Base-by-base conservation (phyloP, 2,113 vertebrate genomes). In the Kryptolebias marmoratus region DNA sequence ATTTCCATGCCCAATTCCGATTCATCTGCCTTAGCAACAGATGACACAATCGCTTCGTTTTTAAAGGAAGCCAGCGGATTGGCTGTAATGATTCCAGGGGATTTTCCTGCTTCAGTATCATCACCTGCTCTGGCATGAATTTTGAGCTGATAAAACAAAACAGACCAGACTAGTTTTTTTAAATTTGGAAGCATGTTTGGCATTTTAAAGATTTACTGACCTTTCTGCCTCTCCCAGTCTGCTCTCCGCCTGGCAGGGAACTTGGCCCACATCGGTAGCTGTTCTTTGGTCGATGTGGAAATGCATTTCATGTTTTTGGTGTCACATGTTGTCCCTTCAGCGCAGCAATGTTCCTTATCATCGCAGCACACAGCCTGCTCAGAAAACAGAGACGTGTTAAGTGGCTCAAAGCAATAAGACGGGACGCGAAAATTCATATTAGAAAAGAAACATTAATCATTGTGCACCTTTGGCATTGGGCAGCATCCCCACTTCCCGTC, bases 401-500 rank as follows among this genome's bases (percentile, higher is more conserved):
- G 15, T 64, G 1, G 68, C 70, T 73, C 58, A 69, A n/a, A 27
- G 10, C 44, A 28, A 5, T 48, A 28, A 45, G 63, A 22, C 71
- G 12, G 58, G 63, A 22, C 30, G 12, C 0, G 1, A 81, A 22
- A 22, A 22, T 22, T 22, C 22, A 22, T 22, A 22, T 22, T 22
- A 22, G 22, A 22, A 22, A 22, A 22, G 22, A 22, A 22, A 22
- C 22, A 42, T 42, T 10, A 12, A n/a, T 3, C 13, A 16, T 18
- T 15, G 9, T 50, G 5, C 94, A 97, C 96, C 94, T 94, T 80
- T 18, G 93, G 90, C 77, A 95, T 77, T 2, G 96, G 96, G 67
- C 96, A 97, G 80, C 96, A 97, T 0, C 88, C 95, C 94, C 95
- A 97, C 28, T 80, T 47, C 0, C 94, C 94, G 0, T 91, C 88